Percentiles rank a stretch among this genome's conserved stretches.
Evolutionary conservation across 2,888 invertebrate species (phyloP).

Genomic region (Dryocosmus kuriphilus): DNA sequence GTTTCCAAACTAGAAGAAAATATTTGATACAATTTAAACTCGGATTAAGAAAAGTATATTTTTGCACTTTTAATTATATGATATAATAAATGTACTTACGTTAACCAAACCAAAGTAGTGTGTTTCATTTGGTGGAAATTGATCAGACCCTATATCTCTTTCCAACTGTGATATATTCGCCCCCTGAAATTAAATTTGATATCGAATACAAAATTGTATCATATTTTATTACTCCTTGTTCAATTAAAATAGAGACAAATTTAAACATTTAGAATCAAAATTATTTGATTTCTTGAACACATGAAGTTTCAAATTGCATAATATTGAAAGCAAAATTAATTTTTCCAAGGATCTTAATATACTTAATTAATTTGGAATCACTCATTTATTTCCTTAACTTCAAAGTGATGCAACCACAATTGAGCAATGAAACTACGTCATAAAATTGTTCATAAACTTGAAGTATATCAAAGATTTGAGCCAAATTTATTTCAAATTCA

Average conservation of each 20-base stretch:
- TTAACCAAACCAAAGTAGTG: conserved; percentile 99
- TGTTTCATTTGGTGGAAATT: conserved; percentile 98
- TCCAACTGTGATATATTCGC: conserved; percentile 99
- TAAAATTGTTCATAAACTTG: not conserved
- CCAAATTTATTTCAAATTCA: not conserved
- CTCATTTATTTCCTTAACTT: not conserved
- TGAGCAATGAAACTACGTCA: not conserved
- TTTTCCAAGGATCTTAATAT: not conserved
- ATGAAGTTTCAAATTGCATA: too few species aligned
- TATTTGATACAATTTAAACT: conserved; percentile 5
- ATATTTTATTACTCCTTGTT: not conserved
- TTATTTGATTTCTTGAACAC: not conserved
- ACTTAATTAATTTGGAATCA: not conserved
- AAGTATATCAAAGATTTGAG: not conserved
- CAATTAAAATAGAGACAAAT: not conserved
- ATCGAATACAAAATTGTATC: not conserved
- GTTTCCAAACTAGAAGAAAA: conserved; percentile 93
- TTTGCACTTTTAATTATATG: conserved; percentile 12
- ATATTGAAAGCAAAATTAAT: too few species aligned
- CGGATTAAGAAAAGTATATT: conserved; percentile 27
- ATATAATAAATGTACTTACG: conserved; percentile 82
- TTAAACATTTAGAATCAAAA: not conserved
- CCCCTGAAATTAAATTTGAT: conserved; percentile 84
- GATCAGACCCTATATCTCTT: conserved; percentile 99
- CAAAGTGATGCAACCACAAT: not conserved